phyloP scores from a whole-genome alignment of 53 echinoderm and acorn worm species.

The Holothuria leucospilota region DNA sequence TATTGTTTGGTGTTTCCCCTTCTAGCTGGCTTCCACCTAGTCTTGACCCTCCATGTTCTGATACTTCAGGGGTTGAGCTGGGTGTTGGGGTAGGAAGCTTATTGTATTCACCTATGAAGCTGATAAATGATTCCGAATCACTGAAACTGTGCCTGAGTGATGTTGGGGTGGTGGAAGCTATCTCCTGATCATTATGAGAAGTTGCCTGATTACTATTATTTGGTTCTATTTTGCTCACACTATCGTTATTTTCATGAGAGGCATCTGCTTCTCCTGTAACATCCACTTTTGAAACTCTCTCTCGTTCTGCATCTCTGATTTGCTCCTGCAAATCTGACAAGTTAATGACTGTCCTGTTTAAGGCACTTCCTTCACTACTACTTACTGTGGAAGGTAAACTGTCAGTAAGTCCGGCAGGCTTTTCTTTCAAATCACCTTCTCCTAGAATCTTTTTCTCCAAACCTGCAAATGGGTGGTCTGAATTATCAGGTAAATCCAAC shows the following conservation, averaged over 20 bases:
- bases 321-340: slow-evolving; percentile 66
- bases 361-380: slow-evolving; percentile 76
- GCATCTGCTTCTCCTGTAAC: neutral
- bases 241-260: neutral
- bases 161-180: neutral
- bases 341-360: slow-evolving; percentile 89
- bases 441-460: neutral
- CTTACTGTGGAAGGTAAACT: slow-evolving; percentile 44
- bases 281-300: neutral
- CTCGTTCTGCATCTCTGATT: neutral
- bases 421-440: too few species aligned
- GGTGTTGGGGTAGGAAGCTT: slow-evolving; percentile 70
- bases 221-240: slow-evolving; percentile 18
- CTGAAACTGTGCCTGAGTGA: slow-evolving; percentile 67
- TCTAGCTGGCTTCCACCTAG: neutral
- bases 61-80: slow-evolving; percentile 37
- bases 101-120: slow-evolving; percentile 88
- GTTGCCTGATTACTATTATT: neutral
- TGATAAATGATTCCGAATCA: slow-evolving; percentile 87
- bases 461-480: neutral
- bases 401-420: neutral
- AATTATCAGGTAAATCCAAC: slow-evolving; percentile 35
- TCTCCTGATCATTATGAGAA: slow-evolving; percentile 16
- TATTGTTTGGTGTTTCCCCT: neutral
- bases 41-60: neutral